Evolutionary conservation across 1,140 invertebrate genomes (phyloP).

Genomic region (Rhopalosiphum maidis): DNA sequence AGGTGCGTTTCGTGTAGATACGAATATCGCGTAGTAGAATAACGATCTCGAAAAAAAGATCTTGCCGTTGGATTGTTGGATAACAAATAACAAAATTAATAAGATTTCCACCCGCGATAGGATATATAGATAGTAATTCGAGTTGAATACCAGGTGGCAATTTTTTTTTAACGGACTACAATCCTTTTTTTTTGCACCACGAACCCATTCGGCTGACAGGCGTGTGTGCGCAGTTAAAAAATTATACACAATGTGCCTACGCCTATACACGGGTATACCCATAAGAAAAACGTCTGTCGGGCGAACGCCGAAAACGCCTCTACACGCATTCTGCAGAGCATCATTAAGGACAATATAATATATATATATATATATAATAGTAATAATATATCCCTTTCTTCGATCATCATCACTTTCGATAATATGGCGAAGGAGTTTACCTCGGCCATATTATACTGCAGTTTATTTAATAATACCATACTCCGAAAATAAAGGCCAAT

Average conservation of each 20-base stretch:
- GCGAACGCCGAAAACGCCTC: neutral
- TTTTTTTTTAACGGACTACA: neutral
- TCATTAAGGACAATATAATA: conserved; percentile 10
- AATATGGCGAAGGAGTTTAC: neutral
- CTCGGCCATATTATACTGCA: neutral
- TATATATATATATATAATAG: too few species aligned
- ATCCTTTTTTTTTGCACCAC: conserved; percentile 26
- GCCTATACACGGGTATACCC: neutral
- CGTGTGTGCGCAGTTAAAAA: neutral
- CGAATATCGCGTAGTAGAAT: too few species aligned
- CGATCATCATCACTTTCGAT: conserved; percentile 35
- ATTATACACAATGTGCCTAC: neutral
- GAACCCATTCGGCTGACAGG: neutral
- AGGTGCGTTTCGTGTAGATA: neutral
- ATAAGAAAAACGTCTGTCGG: neutral
- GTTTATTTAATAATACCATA: neutral
- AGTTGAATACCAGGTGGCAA: conserved; percentile 15
- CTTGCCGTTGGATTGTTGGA: neutral
- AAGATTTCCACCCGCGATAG: neutral
- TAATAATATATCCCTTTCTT: neutral
- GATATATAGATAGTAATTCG: neutral
- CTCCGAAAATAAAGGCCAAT: neutral
- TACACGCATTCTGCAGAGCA: neutral
- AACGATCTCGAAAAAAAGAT: neutral
- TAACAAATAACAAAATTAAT: neutral